phyloP scores from a whole-genome alignment of 2,888 invertebrate genomes.

The Barypeithes pellucidus region DNA sequence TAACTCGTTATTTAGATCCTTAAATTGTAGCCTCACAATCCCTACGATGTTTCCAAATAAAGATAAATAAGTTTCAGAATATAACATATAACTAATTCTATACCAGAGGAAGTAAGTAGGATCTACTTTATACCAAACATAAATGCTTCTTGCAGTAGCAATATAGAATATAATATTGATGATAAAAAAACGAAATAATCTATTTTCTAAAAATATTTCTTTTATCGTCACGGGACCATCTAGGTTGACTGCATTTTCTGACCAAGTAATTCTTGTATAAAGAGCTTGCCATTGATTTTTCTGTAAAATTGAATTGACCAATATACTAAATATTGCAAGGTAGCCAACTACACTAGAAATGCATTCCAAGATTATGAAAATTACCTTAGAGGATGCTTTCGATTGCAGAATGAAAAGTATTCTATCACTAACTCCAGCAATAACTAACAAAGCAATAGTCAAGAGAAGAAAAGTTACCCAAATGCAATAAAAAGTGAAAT shows the following conservation, averaged over 20 bases:
- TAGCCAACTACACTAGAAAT: background rate
- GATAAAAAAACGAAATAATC: background rate
- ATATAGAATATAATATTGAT: background rate
- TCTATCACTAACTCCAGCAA: background rate
- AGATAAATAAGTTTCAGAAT: background rate
- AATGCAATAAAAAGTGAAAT: background rate
- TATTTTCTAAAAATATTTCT: background rate
- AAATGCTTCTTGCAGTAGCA: too few relatives aligned
- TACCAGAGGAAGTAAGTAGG: constrained; percentile 3
- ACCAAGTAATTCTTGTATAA: background rate
- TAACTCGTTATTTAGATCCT: background rate
- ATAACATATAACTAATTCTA: background rate
- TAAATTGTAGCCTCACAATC: background rate
- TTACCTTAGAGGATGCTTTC: background rate
- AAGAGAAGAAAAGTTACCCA: background rate
- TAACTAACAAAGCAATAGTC: background rate
- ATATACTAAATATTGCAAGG: background rate
- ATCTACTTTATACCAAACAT: background rate
- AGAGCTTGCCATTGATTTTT: background rate
- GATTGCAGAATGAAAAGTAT: background rate
- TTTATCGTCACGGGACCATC: background rate
- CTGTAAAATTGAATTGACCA: background rate
- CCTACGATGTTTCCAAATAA: background rate
- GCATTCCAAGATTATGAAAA: background rate
- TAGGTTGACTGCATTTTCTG: background rate